A percentile compares a stretch with the other conserved stretches of the same genome.
Evolutionary conservation across 2,888 invertebrate species (phyloP).

Genomic region (Melanophora roralis): DNA sequence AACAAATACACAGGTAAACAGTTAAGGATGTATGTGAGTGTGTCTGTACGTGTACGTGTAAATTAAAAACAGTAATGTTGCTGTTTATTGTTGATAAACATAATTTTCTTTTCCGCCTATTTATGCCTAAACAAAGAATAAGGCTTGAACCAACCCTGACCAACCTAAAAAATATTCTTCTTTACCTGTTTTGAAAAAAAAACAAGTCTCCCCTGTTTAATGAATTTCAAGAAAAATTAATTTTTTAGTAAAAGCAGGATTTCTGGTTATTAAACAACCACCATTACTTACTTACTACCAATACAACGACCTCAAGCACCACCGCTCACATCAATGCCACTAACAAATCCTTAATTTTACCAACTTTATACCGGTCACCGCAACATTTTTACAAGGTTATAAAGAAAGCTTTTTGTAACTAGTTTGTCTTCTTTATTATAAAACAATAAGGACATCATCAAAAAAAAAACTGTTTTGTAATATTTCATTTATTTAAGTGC

Average conservation of each 20-base stretch:
- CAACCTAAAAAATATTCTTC: constrained; percentile 5
- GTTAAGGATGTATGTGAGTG: background rate
- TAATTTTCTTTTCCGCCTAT: constrained; percentile 60
- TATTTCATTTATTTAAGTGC: constrained; percentile 41
- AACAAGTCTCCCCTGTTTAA: background rate
- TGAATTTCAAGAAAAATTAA: constrained; percentile 13
- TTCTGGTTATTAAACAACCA: constrained; percentile 54
- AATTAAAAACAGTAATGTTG: constrained; percentile 24
- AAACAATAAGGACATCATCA: constrained; percentile 31
- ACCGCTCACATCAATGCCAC: constrained; percentile 1
- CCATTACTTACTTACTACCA: constrained; percentile 14
- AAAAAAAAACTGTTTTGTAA: constrained; percentile 18
- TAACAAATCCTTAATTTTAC: too few relatives aligned
- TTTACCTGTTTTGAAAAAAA: background rate
- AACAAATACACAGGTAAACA: background rate
- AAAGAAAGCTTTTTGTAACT: constrained; percentile 19
- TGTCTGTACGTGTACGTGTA: background rate
- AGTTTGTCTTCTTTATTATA: constrained; percentile 32
- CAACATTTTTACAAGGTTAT: background rate
- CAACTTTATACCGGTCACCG: background rate
- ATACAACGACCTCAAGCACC: background rate
- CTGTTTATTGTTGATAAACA: constrained; percentile 50
- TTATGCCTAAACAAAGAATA: constrained; percentile 32
- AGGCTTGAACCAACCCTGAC: background rate
- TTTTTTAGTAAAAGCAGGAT: constrained; percentile 47